Evolutionary conservation across 2,888 invertebrate species (phyloP), one percentile per base, ranked within the genome.

Genomic region (Cartodere bifasciata): DNA sequence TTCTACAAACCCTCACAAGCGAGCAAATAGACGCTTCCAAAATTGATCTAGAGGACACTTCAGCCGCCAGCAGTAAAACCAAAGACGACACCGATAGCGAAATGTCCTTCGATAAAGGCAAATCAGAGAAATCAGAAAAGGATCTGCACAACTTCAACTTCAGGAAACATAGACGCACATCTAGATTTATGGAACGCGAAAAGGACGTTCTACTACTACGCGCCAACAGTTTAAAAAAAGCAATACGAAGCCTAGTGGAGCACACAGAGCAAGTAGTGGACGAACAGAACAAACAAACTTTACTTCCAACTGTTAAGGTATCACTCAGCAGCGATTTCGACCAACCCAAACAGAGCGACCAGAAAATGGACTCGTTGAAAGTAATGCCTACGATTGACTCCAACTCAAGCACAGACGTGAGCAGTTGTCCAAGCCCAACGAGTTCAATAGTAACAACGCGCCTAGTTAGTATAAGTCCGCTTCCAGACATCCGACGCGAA

Each of bases 221-320:
- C 30, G 84, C 84, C 11, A 84, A 85, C 53, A 86, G 85, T 58
- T 65, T 87, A 39, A 86, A 86, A 58, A 75, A 80, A 48, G 85
- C 85, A 13, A 75, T 87, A 36, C 67, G 81, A 38, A 78, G 74
- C 54, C 70, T 87, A 22, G 77, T 86, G 28, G 82, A 84, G 50
- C 79, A 84, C 52, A 77, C 83, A 2, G 85, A 85, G 49, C 70
- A 68, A 53, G 72, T 67, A 41, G 72, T 74, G 16, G 77, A 77
- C 45, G 75, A 75, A 45, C 64, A 63, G 39, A 63, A 57, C 35
- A 46, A 44, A 37, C 53, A 44, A 38, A 40, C 45, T 7, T 40
- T 50, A 24, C 52, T 60, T 38, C 51, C 55, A 21, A 46, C 46
- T 10, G 48, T 53, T 11, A 56, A 57, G 43, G 55, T 57, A 38